Base-by-base conservation (phyloP, 2,113 vertebrate genomes). In the Ploceus nigricollis region DNA sequence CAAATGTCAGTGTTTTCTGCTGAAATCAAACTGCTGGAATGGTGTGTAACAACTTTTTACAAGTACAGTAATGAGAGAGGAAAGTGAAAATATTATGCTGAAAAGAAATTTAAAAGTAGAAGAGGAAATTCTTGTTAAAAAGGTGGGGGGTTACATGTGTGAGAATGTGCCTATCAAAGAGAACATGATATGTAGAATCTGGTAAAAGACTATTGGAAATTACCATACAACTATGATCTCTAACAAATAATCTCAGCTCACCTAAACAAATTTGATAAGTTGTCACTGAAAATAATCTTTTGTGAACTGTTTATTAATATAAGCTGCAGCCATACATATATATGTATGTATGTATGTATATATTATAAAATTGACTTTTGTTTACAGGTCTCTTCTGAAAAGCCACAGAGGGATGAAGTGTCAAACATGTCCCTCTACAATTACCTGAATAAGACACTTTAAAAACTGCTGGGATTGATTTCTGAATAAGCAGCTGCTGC, bases 121-220 rank as follows among this genome's bases (percentile, higher is more conserved):
- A 18, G 28, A 91, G 4, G 25, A 81, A 86, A 89, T 50, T 58
- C 30, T 40, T 37, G 44, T 60, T n/a, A 37, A 63, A 77, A 84
- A 45, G 16, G 4, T 16, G 28, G 28, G 13, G 35, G 1, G 39
- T n/a, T 90, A 54, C 1, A 0, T 50, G 20, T 56, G 33, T 57
- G n/a, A 57, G n/a, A 63, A 63, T 39, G 56, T 72, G n/a, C 48
- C n/a, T 76, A 21, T 60, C 64, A 24, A 60, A 81, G 50, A 44
- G 71, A 42, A 72, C 7, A 12, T 10, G 7, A 8, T 40, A 40
- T 11, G 22, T 2, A 80, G n/a, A 83, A 86, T 56, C 50, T 77
- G 22, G n/a, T 57, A 53, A 87, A 93, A 77, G 24, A 68, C 61
- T 37, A 60, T 37, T 28, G 7, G 47, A 85, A 89, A 58, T 73